Conservation (phyloP, 37 sponge, comb jelly and placozoan species). For the Mnemiopsis leidyi region DNA sequence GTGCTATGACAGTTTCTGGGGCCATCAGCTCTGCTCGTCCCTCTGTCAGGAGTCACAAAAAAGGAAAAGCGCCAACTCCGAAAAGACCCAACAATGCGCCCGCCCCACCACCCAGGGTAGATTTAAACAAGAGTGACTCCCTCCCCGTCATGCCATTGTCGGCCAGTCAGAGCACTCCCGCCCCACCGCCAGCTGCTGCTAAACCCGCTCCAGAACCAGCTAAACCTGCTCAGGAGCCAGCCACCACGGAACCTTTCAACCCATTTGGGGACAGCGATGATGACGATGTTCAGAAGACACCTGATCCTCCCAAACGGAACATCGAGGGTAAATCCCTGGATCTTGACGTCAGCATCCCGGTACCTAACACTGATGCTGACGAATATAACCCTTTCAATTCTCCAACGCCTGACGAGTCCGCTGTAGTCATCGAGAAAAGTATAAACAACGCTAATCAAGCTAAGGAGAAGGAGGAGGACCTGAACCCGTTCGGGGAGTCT, state of each 20-base stretch:
- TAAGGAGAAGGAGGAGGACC: not conserved
- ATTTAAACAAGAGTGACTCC: slow-evolving; percentile 38
- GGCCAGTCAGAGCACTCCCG: not conserved
- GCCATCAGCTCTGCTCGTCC: not conserved
- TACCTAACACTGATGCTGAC: not conserved
- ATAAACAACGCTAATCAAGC: not conserved
- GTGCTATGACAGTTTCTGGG: not conserved
- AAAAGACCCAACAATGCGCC: not conserved
- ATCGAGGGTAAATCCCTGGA: not conserved
- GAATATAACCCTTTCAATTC: slow-evolving; percentile 36
- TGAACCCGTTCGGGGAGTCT: slow-evolving; percentile 48
- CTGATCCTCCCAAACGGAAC: slow-evolving; percentile 1
- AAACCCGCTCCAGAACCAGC: too few relatives aligned
- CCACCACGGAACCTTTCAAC: not conserved
- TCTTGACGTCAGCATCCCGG: not conserved
- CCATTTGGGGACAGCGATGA: slow-evolving; percentile 45
- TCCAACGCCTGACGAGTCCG: not conserved
- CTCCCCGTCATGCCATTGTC: not conserved
- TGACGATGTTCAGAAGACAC: not conserved
- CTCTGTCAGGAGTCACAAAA: slow-evolving; percentile 44
- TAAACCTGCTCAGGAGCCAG: not conserved
- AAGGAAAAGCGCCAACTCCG: slow-evolving; percentile 57
- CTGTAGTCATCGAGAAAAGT: not conserved
- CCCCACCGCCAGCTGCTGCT: too few relatives aligned
- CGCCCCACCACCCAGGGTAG: slow-evolving; percentile 33